These are phyloP conservation scores for Sinohyriopsis cumingii DNA, from an alignment of 2,888 invertebrate species.

Conservation along the genomic window DNA sequence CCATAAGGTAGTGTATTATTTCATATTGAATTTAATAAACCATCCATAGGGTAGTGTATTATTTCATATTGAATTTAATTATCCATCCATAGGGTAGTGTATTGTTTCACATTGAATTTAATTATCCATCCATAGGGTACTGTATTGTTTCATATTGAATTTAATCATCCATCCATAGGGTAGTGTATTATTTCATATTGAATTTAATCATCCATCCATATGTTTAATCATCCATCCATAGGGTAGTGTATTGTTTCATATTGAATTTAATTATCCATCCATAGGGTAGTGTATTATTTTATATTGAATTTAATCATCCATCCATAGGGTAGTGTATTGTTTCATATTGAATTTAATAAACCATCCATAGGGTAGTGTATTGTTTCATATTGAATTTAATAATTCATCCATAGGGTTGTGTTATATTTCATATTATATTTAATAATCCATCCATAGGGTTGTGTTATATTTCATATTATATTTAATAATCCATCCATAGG, in stretches of 20 bases:
- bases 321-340: constrained; percentile 78
- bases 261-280: constrained; percentile 77
- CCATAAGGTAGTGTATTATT: constrained; percentile 77
- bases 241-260: constrained; percentile 73
- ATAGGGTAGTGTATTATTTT: constrained; percentile 76
- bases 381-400: too few species aligned
- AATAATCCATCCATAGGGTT: constrained; percentile 83
- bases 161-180: constrained; percentile 83
- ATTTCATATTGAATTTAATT: background rate
- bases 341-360: constrained; percentile 2
- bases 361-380: constrained; percentile 81
- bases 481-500: constrained; percentile 80
- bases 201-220: constrained; percentile 16
- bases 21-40: constrained; percentile 52
- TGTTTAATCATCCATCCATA: constrained; percentile 88
- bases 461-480: constrained; percentile 8
- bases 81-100: constrained; percentile 83
- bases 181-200: constrained; percentile 62
- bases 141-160: too few species aligned
- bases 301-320: constrained; percentile 76
- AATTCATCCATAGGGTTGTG: constrained; percentile 83
- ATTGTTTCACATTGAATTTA: too few species aligned
- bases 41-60: constrained; percentile 80
- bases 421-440: too few species aligned
- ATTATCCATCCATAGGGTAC: constrained; percentile 83